Base-by-base conservation (phyloP, 2,113 vertebrate genomes). In the Serinus canaria region DNA sequence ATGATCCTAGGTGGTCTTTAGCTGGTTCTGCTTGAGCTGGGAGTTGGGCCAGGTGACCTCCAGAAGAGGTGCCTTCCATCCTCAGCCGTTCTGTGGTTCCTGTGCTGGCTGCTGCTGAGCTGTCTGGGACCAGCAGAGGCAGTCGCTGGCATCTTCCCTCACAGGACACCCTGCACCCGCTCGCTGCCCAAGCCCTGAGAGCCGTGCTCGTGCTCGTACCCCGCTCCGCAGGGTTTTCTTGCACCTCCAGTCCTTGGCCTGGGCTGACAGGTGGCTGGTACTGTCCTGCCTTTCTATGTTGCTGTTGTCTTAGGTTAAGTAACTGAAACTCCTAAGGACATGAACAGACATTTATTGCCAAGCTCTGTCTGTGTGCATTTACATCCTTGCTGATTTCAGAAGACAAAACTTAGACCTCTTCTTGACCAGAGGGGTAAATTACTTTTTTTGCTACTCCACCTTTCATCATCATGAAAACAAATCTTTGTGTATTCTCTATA, bases 401-500 rank as follows among this genome's bases (percentile, higher is more conserved):
- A 64, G 90, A 67, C 82, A 83, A 39, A 67, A 64, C 20, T 83
- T 92, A 68, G 31, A 67, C 74, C 16, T 90, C 44, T 13, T 11
- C 70, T 95, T 90, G 82, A 85, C 92, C 75, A 74, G 75, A 88
- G 85, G 84, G 75, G 30, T 91, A 80, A 76, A 91, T 70, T 69
- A 22, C 30, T 75, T 89, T 52, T 53, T 53, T 78, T 88, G 68
- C 76, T 92, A 39, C 11, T 90, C 43, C 59, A 41, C 47, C 22
- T 41, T 89, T 93, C 64, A 56, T 89, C 56, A 33, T 86, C 33
- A 37, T n/a, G 21, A 73, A 86, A 89, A 41, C 20, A 89, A 59
- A 75, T 89, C 31, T 74, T 53, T 72, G 12, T 86, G 19, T 59
- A 75, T 37, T 83, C 23, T 95, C 31, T 72, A 0, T 49, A 21